Base-by-base conservation (phyloP, 2,888 invertebrate species). In the Pandemis heparana region DNA sequence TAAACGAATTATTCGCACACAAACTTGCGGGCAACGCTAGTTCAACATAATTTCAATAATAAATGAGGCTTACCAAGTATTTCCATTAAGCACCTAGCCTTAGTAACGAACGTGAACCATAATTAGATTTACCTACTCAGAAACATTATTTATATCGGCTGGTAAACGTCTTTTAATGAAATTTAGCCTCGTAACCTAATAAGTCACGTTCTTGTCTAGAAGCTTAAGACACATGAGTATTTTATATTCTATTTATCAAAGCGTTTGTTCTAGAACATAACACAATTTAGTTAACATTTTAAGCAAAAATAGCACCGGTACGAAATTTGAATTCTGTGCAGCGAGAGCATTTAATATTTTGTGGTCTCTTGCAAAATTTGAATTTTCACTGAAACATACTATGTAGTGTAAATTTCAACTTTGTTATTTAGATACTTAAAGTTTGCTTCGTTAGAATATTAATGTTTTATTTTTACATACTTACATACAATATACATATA, bases 131-230 rank as follows among this genome's bases (percentile, higher is more conserved):
- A 32, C 23, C 23, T 51, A n/a, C n/a, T 5, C 51, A n/a, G 51
- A 51, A 51, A 51, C 23, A 56, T 56, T 56, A 23, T 18, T 23
- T 2, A 23, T 18, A 56, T 56, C 9, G 9, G 18, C 56, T 56
- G 18, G 23, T 23, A 56, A 56, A 56, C 23, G 56, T 56, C 56
- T 56, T 23, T 56, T 56, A 23, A n/a, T 56, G 56, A 18, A 56
- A 56, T 23, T 56, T 10, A 23, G 10, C 9, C 23, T 5, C 56
- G 9, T 56, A 56, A 18, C 18, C 10, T 56, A 16, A 18, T 18
- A 56, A 10, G 23, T 10, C 2, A 56, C 8, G 8, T 53, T 16
- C 18, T 53, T 46, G 46, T n/a, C 51, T 51, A 51, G n/a, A 51
- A 51, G 16, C 7, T n/a, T 51, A n/a, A 51, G n/a, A 46, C 46